Evolutionary conservation across 1,140 invertebrate genomes (phyloP).

Genomic region (Palaemon carinicauda): DNA sequence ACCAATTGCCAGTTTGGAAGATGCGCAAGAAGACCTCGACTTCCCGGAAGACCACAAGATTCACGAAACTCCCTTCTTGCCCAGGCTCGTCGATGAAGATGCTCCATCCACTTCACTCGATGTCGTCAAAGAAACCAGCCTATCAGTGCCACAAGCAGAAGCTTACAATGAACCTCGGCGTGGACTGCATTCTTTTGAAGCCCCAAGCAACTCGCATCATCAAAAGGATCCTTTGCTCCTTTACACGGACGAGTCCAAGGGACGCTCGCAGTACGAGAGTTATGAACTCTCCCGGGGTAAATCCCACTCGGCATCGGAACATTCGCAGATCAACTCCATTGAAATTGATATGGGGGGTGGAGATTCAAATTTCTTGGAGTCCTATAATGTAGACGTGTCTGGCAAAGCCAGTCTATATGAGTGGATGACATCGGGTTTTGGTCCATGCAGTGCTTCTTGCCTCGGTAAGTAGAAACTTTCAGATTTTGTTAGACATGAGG

Average conservation of each 20-base stretch:
- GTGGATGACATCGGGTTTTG: conserved; percentile 71
- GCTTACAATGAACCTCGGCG: conserved; percentile 41
- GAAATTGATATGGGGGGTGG: conserved; percentile 9
- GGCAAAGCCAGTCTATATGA: conserved; percentile 60
- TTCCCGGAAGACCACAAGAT: background rate
- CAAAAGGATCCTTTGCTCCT: conserved; percentile 24
- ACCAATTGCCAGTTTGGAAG: conserved; percentile 26
- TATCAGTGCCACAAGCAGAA: conserved; percentile 19
- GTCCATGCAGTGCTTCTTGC: conserved; percentile 92
- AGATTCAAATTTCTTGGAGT: conserved; percentile 18
- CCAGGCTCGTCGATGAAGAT: conserved; percentile 10
- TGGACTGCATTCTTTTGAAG: conserved; percentile 23
- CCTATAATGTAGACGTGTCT: conserved; percentile 1
- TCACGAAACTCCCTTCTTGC: conserved; percentile 33
- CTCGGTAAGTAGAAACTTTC: conserved; percentile 73
- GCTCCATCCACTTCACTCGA: background rate
- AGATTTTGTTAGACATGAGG: background rate
- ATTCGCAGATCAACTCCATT: conserved; percentile 26
- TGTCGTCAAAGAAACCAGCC: too few relatives aligned
- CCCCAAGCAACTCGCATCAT: background rate
- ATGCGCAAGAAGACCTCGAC: conserved; percentile 14
- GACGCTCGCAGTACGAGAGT: conserved; percentile 3
- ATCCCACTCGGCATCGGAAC: background rate
- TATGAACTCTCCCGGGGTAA: conserved; percentile 2
- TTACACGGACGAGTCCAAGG: conserved; percentile 13